Evolutionary conservation across 2,797 vertebrate genomes (phyloP).

Genomic region (Fratercula arctica): DNA sequence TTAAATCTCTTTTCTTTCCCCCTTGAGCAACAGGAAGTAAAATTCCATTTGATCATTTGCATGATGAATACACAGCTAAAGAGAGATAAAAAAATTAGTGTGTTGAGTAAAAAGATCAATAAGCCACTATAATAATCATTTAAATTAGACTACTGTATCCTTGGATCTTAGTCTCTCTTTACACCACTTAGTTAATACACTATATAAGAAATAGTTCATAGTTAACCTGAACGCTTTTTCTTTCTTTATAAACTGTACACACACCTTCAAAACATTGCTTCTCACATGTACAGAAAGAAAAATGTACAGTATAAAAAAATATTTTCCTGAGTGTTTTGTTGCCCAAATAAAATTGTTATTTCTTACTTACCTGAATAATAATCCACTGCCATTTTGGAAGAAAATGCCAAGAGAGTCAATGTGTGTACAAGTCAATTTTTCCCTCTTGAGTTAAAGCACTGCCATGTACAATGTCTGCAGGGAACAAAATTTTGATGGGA

Average conservation of each 20-base stretch:
- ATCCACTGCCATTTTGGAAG: neutral
- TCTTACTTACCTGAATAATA: conserved; percentile 13
- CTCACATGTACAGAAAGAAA: neutral
- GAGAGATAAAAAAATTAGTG: conserved; percentile 30
- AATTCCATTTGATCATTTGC: conserved; percentile 58
- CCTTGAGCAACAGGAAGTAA: conserved; percentile 49
- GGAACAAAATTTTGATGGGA: neutral
- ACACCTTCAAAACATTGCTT: neutral
- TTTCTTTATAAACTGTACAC: neutral
- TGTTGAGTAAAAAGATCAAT: conserved; percentile 7
- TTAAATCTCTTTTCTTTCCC: neutral
- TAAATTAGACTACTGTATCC: conserved; percentile 16
- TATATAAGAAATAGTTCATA: neutral
- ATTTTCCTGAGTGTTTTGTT: neutral
- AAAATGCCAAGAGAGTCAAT: neutral
- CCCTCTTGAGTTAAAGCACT: neutral
- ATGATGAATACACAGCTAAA: conserved; percentile 38
- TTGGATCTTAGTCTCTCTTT: conserved; percentile 7
- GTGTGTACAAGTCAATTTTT: neutral
- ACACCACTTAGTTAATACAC: neutral
- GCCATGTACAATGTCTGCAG: neutral
- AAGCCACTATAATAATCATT: conserved; percentile 28
- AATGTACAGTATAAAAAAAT: neutral
- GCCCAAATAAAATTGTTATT: neutral
- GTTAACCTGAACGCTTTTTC: neutral